Conservation (phyloP, 2,888 invertebrate species). For the Embidobia sp. region DNA sequence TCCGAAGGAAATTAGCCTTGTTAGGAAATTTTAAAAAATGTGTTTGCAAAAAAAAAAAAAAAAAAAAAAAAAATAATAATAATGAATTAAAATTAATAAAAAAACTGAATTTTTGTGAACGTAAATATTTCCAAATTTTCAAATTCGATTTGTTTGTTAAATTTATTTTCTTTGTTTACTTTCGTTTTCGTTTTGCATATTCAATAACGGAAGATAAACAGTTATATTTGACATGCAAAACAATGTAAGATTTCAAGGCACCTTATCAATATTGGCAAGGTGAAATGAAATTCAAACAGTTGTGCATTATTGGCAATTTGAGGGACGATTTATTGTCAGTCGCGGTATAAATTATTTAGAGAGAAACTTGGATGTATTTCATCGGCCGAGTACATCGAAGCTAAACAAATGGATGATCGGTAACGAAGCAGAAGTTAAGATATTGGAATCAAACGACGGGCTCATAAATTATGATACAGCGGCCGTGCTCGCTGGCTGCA, state of each 20-base stretch:
- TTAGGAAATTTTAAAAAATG: neutral
- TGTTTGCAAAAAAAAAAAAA: too few relatives aligned
- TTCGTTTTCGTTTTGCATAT: constrained; percentile 4
- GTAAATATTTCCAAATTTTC: neutral
- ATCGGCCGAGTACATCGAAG: constrained; percentile 11
- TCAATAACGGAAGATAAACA: constrained; percentile 7
- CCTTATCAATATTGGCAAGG: constrained; percentile 8
- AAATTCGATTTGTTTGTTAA: neutral
- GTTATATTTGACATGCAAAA: constrained; percentile 16
- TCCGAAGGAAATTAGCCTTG: constrained; percentile 50
- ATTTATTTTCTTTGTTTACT: neutral
- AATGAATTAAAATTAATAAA: too few relatives aligned
- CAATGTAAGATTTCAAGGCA: constrained; percentile 10
- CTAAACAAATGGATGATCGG: constrained; percentile 33
- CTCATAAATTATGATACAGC: constrained; percentile 43
- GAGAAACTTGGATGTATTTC: constrained; percentile 32
- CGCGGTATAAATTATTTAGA: constrained; percentile 38
- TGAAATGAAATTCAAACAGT: constrained; percentile 19
- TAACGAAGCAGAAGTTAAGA: constrained; percentile 43
- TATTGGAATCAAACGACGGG: constrained; percentile 31
- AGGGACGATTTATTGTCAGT: constrained; percentile 26
- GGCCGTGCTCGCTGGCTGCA: constrained; percentile 7
- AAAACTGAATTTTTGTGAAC: neutral
- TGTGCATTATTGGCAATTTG: constrained; percentile 8
- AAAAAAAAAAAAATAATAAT: too few relatives aligned